These are phyloP conservation scores for Philhelius pedissequus DNA, from an alignment of 2,888 invertebrate species.

Conservation along the genomic window DNA sequence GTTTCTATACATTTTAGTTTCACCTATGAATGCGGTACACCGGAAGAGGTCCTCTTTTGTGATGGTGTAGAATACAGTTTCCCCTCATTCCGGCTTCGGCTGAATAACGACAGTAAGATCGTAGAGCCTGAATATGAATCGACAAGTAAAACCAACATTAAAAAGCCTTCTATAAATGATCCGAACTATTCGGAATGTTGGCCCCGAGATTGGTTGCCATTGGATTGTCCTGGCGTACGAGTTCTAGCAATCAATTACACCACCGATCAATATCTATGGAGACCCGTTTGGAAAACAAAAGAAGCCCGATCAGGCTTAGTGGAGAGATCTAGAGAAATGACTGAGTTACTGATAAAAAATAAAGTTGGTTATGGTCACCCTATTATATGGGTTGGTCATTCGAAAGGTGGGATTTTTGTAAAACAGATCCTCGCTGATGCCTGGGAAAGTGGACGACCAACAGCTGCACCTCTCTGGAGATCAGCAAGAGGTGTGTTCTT, in stretches of 20 bases:
- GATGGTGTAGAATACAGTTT: slow-evolving; percentile 77
- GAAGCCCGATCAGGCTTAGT: slow-evolving; percentile 83
- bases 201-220: slow-evolving; percentile 92
- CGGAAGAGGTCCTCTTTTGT: slow-evolving; percentile 73
- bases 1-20: slow-evolving; percentile 64
- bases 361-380: slow-evolving; percentile 87
- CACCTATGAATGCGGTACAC: slow-evolving; percentile 74
- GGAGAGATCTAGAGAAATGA: slow-evolving; percentile 86
- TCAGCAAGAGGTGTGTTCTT: slow-evolving; percentile 86
- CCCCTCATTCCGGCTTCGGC: slow-evolving; percentile 76
- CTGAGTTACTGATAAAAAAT: slow-evolving; percentile 82
- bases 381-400: slow-evolving; percentile 89
- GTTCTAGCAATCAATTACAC: slow-evolving; percentile 91
- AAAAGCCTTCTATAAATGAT: slow-evolving; percentile 70
- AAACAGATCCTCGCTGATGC: slow-evolving; percentile 89
- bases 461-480: slow-evolving; percentile 80
- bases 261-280: slow-evolving; percentile 88
- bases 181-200: slow-evolving; percentile 85
- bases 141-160: slow-evolving; percentile 50
- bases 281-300: slow-evolving; percentile 86
- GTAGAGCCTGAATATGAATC: slow-evolving; percentile 72
- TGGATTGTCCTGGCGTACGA: slow-evolving; percentile 87
- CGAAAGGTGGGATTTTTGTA: slow-evolving; percentile 92
- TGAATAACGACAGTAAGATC: slow-evolving; percentile 74
- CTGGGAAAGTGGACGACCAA: slow-evolving; percentile 79